These are phyloP conservation scores for Hapalemur alaotrensis DNA, from an alignment of 2,797 vertebrate genomes.

Conservation along the genomic window DNA sequence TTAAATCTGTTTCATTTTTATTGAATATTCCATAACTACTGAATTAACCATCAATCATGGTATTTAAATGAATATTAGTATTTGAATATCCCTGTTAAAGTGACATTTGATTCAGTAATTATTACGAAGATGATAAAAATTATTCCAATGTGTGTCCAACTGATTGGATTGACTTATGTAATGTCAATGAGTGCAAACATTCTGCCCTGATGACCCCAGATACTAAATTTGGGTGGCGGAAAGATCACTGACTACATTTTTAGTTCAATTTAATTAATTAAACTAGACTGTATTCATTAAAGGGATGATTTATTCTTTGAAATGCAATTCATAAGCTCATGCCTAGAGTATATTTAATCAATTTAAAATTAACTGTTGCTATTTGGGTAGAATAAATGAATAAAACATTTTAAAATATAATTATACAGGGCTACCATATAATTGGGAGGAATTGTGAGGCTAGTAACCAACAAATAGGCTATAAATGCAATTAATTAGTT, in stretches of 20 bases:
- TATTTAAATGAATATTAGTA: background rate
- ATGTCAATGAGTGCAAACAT: background rate
- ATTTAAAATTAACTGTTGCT: slow-evolving; percentile 31
- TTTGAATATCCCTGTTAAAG: background rate
- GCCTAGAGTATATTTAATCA: slow-evolving; percentile 26
- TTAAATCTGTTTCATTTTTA: background rate
- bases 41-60: background rate
- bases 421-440: background rate
- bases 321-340: slow-evolving; percentile 15
- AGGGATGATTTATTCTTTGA: slow-evolving; percentile 37
- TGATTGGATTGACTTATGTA: background rate
- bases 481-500: slow-evolving; percentile 37
- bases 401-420: slow-evolving; percentile 47
- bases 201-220: background rate
- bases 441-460: background rate
- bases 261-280: slow-evolving; percentile 53
- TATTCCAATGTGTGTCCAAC: background rate
- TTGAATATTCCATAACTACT: background rate
- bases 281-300: background rate
- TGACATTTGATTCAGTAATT: background rate
- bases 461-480: background rate
- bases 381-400: slow-evolving; percentile 29
- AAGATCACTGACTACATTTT: background rate
- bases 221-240: background rate
- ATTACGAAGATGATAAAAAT: slow-evolving; percentile 21